Base-by-base conservation (phyloP, 1,140 invertebrate species). In the Dinoponera quadriceps region DNA sequence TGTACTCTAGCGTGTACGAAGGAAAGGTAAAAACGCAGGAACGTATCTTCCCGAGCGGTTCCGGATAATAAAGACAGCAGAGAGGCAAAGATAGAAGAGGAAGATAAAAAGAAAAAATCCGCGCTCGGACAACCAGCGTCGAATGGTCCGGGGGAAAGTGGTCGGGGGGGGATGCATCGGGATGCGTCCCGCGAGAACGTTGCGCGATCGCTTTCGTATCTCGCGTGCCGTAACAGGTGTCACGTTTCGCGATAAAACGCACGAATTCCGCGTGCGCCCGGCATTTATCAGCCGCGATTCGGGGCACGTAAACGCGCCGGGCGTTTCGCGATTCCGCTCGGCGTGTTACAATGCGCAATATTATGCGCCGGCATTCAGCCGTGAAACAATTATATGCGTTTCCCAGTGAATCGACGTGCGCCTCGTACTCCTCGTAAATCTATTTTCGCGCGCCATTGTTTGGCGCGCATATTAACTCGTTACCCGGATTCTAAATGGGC, bases 341-440 rank as follows among this genome's bases (percentile, higher is more conserved):
- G 25, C 57, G 59, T 59, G 75, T 81, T 85, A 85, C 87, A 85
- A 68, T 82, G 72, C 33, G 80, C 86, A 81, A 88, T 85, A 88
- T 88, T 88, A 88, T 85, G 86, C 87, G 72, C 72, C 63, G 49
- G 87, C 80, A 81, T 88, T 80, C 86, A 88, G 48, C 84, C 84
- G 87, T 85, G 86, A 88, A 88, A 85, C 84, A 88, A 88, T 88
- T 88, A 88, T 88, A 88, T 65, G 84, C 87, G 86, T 88, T 88
- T 88, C 86, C 75, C 44, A 88, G 66, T 71, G 83, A 60, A 65
- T 75, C 87, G 69, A 75, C 78, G 68, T 77, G 65, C 78, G 83
- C 71, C 87, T 29, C 86, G 82, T 86, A 84, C 74, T 86, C 85
- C 84, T 86, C 82, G 86, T 88, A 88, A 88, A 88, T 88, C 87